Evolutionary conservation across 2,888 invertebrate species (phyloP).

Genomic region (Heliconius sara): DNA sequence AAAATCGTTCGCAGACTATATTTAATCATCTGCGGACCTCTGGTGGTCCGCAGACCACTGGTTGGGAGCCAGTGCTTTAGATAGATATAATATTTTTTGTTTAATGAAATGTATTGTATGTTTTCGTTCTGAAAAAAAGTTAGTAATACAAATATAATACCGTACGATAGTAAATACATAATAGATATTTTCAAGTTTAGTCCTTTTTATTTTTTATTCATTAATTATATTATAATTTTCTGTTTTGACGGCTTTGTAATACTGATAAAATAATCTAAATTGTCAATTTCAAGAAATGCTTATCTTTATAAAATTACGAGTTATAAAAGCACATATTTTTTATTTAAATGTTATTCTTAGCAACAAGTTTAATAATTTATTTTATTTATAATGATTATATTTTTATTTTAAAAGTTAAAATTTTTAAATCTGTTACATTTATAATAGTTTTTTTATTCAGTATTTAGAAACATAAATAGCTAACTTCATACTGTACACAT

Average conservation of each 20-base stretch:
- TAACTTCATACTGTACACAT: slow-evolving; percentile 37
- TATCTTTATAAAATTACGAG: no score
- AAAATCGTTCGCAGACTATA: no score
- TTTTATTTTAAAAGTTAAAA: not conserved
- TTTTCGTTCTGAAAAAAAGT: not conserved
- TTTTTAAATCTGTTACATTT: not conserved
- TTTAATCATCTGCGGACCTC: no score
- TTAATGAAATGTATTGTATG: not conserved
- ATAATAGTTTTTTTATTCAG: not conserved
- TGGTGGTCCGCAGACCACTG: no score
- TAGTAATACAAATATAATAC: no score
- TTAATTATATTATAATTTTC: no score
- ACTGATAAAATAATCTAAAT: no score
- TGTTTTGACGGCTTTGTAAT: no score
- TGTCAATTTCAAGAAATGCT: no score
- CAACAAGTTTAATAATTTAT: not conserved
- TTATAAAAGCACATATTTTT: not conserved
- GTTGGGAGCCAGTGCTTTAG: not conserved
- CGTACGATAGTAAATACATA: no score
- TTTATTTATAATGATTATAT: not conserved
- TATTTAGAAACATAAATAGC: not conserved
- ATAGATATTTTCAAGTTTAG: no score
- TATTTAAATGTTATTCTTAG: not conserved
- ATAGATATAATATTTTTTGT: not conserved
- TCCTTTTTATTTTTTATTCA: no score